These are phyloP conservation scores for Lathronympha strigana DNA, from an alignment of 2,888 invertebrate genomes.

Conservation along the genomic window DNA sequence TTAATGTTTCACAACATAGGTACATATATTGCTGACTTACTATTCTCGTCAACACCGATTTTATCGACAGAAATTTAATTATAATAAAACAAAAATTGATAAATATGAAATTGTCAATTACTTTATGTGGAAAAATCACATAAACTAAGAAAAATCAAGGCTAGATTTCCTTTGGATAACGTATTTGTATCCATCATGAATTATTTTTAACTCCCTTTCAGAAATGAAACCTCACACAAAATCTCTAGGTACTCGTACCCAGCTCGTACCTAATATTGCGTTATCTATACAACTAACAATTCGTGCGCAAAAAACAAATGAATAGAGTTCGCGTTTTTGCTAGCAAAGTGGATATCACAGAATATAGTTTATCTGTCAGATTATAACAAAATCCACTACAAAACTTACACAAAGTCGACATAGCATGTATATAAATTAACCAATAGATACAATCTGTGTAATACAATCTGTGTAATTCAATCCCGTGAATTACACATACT, in stretches of 20 bases:
- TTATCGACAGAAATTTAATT: neutral
- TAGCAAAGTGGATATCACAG: conserved; percentile 20
- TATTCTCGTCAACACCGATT: neutral
- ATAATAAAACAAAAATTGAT: neutral
- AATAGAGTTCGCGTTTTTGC: neutral
- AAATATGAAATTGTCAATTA: neutral
- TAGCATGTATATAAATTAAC: conserved; percentile 22
- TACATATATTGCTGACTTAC: neutral
- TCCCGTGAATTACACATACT: neutral
- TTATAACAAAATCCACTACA: conserved; percentile 16
- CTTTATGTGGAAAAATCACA: too few species aligned
- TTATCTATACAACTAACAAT: conserved; percentile 8
- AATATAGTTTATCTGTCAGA: conserved; percentile 6
- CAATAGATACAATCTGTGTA: neutral
- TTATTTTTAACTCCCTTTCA: neutral
- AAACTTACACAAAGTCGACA: conserved; percentile 6
- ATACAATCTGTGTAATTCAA: conserved; percentile 3
- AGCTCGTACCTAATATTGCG: neutral
- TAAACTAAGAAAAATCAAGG: neutral
- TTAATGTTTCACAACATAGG: neutral
- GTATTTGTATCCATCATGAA: neutral
- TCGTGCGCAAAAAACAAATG: conserved; percentile 12
- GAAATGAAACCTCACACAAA: neutral
- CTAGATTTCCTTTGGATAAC: neutral
- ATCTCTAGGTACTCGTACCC: too few species aligned